Evolutionary conservation across 37 sponge, comb jelly and placozoan species (phyloP), one percentile per base, ranked within the genome.

Genomic region (Halichondria panicea): DNA sequence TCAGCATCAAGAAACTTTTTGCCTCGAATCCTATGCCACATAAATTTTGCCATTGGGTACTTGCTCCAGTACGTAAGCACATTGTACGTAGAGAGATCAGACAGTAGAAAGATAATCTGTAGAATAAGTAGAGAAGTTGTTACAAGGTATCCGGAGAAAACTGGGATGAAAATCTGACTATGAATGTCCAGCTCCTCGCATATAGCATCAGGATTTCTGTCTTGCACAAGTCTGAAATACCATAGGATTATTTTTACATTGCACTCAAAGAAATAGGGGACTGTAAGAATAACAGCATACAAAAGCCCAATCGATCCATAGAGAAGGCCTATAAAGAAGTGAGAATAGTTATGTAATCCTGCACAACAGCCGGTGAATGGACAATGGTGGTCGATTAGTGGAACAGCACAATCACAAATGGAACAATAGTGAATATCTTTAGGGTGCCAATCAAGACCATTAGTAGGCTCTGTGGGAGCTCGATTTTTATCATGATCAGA

Each of bases 331-430:
- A 87, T 55, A 15, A 76, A 38, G 69, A 87, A 87, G 45, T 80
- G 35, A 0, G 60, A 68, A 62, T 87, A 87, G 50, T 88, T 88
- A 27, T 62, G 62, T 18, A 82, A 37, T 11, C 89, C 89, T 34
- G 57, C 78, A 62, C 89, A 88, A 52, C 78, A 82, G 3, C 68
- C 84, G 13, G 89, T 88, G 43, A 88, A 88, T 6, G 89, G 89
- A 56, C 89, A 88, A 62, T 88, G 89, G 50, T 88, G 89, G 62
- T 88, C 89, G 72, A 82, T 70, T 40, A 79, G 74, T 1, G 48
- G 38, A 1, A 87, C 70, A 3, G 38, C 53, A 59, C 28, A 22
- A 24, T 63, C 19, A 39, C 88, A 87, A 5, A 59, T 61, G 24
- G 57, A 70, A 64, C 88, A 87, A 56, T 19, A 74, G 13, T 73